phyloP scores from a whole-genome alignment of 2,888 invertebrate species.

The Heteromurus nitidus region DNA sequence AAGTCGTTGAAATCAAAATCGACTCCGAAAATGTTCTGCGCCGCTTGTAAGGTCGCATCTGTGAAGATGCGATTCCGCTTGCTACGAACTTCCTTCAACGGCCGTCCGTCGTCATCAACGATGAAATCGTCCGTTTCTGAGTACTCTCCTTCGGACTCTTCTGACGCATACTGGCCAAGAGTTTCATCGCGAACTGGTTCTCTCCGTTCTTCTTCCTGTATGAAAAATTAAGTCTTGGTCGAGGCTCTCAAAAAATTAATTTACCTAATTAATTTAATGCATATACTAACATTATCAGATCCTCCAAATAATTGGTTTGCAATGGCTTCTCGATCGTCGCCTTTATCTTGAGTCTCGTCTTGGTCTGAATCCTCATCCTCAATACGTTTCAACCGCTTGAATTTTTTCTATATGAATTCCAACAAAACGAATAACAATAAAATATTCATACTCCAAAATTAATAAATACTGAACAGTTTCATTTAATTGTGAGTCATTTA shows the following conservation, averaged over 20 bases:
- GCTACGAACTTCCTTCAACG: constrained; percentile 87
- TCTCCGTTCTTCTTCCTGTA: constrained; percentile 85
- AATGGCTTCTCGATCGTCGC: constrained; percentile 88
- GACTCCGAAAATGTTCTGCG: constrained; percentile 99
- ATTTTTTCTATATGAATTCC: constrained; percentile 77
- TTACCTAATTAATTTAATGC: no score
- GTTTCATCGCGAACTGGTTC: constrained; percentile 78
- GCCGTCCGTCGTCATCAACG: constrained; percentile 95
- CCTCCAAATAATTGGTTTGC: constrained; percentile 91
- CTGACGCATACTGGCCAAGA: constrained; percentile 84
- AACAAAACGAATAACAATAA: no score
- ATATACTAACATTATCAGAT: constrained; percentile 87
- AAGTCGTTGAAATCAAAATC: constrained; percentile 97
- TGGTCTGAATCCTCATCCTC: constrained; percentile 95
- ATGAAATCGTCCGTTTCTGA: constrained; percentile 97
- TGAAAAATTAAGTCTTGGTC: background rate
- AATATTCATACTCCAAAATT: no score
- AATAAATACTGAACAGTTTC: no score
- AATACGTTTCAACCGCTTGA: constrained; percentile 88
- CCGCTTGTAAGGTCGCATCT: constrained; percentile 96
- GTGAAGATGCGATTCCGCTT: constrained; percentile 88
- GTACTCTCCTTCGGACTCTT: constrained; percentile 86
- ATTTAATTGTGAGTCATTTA: no score
- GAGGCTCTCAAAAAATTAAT: no score
- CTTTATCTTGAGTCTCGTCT: constrained; percentile 85